These are phyloP conservation scores for Lampris incognitus DNA, from an alignment of 2,113 vertebrate genomes.

Conservation along the genomic window DNA sequence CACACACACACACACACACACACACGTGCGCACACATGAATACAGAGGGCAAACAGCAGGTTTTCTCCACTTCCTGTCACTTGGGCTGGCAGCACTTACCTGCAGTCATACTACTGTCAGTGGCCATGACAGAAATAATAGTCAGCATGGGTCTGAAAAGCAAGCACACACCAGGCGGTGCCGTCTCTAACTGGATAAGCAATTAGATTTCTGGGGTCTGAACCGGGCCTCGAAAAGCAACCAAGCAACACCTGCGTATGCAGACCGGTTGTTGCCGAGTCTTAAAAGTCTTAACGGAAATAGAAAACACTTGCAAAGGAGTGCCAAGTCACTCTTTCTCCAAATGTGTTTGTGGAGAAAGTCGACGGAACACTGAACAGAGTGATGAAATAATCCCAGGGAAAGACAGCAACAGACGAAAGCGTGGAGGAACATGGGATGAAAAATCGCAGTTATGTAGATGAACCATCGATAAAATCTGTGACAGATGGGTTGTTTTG, in stretches of 20 bases:
- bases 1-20: conserved; percentile 8
- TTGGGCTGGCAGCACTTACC: conserved; percentile 71
- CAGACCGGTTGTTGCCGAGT: conserved; percentile 43
- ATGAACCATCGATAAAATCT: conserved; percentile 50
- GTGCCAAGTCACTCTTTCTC: conserved; percentile 53
- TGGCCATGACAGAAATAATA: conserved; percentile 63
- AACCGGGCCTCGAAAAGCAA: conserved; percentile 54
- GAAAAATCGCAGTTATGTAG: conserved; percentile 34
- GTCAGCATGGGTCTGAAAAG: conserved; percentile 66
- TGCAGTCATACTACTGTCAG: conserved; percentile 64
- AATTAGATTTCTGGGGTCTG: conserved; percentile 65
- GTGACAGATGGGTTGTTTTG: not conserved
- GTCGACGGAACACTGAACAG: conserved; percentile 51
- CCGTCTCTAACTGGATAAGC: conserved; percentile 56
- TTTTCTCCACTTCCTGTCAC: conserved; percentile 60
- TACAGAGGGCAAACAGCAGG: conserved; percentile 57
- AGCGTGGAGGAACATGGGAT: conserved; percentile 6
- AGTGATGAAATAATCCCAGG: conserved; percentile 46
- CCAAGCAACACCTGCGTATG: conserved; percentile 66
- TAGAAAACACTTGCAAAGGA: conserved; percentile 41
- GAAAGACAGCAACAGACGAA: not conserved
- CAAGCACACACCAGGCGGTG: conserved; percentile 60
- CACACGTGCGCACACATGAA: conserved; percentile 25
- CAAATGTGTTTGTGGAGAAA: conserved; percentile 28
- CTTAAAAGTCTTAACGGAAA: conserved; percentile 35